phyloP scores from a whole-genome alignment of 1,140 invertebrate species.

The Eubasilissa regina region DNA sequence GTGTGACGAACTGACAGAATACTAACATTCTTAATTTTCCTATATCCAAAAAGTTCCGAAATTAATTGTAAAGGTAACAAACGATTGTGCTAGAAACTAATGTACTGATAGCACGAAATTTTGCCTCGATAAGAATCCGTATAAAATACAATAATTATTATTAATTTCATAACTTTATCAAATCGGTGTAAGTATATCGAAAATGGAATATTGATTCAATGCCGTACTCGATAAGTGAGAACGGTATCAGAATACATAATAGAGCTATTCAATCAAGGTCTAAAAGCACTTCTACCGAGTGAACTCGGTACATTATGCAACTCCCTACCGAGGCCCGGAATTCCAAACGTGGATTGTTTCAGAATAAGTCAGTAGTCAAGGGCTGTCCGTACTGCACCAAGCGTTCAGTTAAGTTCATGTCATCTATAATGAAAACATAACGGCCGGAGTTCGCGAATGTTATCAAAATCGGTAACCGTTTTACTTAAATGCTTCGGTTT shows the following conservation, averaged over 20 bases:
- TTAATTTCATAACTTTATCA: too few species aligned
- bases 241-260: background rate
- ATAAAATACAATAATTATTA: too few species aligned
- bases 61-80: too few species aligned
- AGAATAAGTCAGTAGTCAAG: conserved; percentile 37
- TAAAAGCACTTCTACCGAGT: conserved; percentile 2
- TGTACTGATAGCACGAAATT: too few species aligned
- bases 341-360: conserved; percentile 12
- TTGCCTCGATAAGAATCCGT: too few species aligned
- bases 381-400: background rate
- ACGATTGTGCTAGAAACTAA: too few species aligned
- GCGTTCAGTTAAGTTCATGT: background rate
- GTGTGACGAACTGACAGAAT: too few species aligned
- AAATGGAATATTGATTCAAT: background rate
- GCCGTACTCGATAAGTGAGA: background rate
- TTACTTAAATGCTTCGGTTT: conserved; percentile 1
- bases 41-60: too few species aligned
- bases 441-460: background rate
- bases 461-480: background rate
- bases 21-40: too few species aligned
- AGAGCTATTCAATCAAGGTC: conserved; percentile 5
- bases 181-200: background rate
- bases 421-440: background rate
- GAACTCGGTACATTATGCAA: conserved; percentile 28
- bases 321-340: conserved; percentile 5